Conservation (phyloP, 2,888 invertebrate genomes). For the Craniophora ligustri region DNA sequence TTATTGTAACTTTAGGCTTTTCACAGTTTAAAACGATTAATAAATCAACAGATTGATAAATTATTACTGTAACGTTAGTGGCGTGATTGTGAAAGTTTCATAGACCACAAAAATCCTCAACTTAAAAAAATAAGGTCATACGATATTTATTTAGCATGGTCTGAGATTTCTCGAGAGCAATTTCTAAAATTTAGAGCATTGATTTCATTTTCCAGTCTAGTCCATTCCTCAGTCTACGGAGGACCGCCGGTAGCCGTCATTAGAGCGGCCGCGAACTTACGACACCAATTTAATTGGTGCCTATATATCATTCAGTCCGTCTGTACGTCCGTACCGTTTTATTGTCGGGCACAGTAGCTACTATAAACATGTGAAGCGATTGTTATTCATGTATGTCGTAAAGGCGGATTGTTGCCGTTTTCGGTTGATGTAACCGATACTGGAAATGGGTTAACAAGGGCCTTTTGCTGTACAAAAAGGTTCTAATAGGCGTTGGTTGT, state of each 20-base stretch:
- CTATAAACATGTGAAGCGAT: slow-evolving; percentile 81
- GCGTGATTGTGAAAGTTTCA: too few relatives aligned
- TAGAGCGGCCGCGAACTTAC: slow-evolving; percentile 81
- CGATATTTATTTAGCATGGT: too few relatives aligned
- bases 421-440: neutral
- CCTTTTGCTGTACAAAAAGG: neutral
- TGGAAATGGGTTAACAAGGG: slow-evolving; percentile 21
- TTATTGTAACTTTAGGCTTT: too few relatives aligned
- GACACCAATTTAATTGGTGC: slow-evolving; percentile 80
- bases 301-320: slow-evolving; percentile 78
- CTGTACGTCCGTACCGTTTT: slow-evolving; percentile 73
- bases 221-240: slow-evolving; percentile 44
- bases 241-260: slow-evolving; percentile 80
- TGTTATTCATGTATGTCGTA: slow-evolving; percentile 62
- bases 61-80: too few relatives aligned
- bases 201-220: slow-evolving; percentile 34
- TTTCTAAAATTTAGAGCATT: too few relatives aligned
- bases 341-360: slow-evolving; percentile 79
- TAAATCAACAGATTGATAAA: too few relatives aligned
- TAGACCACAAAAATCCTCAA: too few relatives aligned
- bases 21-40: too few relatives aligned
- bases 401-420: slow-evolving; percentile 33
- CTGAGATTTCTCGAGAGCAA: too few relatives aligned
- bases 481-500: neutral
- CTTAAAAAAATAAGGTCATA: too few relatives aligned